Percentiles rank a stretch among this genome's conserved stretches.
phyloP scores from a whole-genome alignment of 2,797 vertebrate species.

The Crenichthys baileyi region DNA sequence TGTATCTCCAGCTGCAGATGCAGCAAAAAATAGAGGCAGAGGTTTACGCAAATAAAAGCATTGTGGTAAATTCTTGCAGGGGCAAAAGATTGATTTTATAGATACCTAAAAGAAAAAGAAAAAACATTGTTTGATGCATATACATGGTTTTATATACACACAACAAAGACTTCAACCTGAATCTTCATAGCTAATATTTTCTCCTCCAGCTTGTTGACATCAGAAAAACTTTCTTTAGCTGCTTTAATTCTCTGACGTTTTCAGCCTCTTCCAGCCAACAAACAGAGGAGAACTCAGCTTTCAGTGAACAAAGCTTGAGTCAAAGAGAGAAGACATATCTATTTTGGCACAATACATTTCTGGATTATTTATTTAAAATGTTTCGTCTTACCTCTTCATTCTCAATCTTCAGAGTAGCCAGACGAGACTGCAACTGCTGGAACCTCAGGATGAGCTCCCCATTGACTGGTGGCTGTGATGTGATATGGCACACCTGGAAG shows the following conservation, averaged over 20 bases:
- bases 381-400: constrained; percentile 91
- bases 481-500: constrained; percentile 91
- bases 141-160: not conserved
- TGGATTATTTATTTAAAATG: not conserved
- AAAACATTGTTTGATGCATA: constrained; percentile 22
- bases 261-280: constrained; percentile 14
- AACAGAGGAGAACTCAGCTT: constrained; percentile 5
- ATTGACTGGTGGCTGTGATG: constrained; percentile 93
- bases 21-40: constrained; percentile 44
- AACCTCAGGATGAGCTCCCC: constrained; percentile 94
- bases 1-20: constrained; percentile 20
- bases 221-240: constrained; percentile 41
- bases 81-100: constrained; percentile 52
- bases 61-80: constrained; percentile 39
- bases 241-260: constrained; percentile 19
- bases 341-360: not conserved
- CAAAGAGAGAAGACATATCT: not conserved
- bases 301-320: not conserved
- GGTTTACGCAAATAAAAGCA: constrained; percentile 47
- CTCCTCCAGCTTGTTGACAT: constrained; percentile 51
- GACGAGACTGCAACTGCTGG: constrained; percentile 95
- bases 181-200: constrained; percentile 30
- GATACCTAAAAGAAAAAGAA: constrained; percentile 51
- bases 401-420: constrained; percentile 95
- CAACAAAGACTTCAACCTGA: constrained; percentile 23